Percentiles rank a stretch among this genome's conserved stretches.
phyloP scores from a whole-genome alignment of 2,113 vertebrate genomes.

The Genyomyrus donnyi region DNA sequence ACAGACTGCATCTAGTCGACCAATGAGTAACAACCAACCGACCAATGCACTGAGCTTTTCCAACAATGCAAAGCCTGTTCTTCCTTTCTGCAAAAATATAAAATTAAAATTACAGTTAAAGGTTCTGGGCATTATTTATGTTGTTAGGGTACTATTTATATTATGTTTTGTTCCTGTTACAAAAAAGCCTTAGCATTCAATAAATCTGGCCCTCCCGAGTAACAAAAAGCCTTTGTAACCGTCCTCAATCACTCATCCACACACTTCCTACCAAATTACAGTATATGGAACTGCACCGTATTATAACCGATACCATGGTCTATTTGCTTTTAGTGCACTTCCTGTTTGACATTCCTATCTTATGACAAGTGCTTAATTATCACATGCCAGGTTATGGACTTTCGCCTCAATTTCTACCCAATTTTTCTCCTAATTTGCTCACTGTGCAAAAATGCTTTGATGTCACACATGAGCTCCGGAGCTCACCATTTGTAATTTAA shows the following conservation, averaged over 20 bases:
- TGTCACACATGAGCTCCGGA: not conserved
- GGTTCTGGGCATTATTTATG: not conserved
- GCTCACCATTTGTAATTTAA: not conserved
- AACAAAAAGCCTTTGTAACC: not conserved
- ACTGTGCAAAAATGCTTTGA: conserved; percentile 3
- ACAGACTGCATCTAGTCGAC: not conserved
- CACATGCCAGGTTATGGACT: not conserved
- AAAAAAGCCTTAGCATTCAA: not conserved
- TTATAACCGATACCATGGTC: not conserved
- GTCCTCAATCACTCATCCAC: not conserved
- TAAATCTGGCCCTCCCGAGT: not conserved
- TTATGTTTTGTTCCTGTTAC: not conserved
- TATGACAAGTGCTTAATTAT: not conserved
- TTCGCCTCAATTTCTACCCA: not conserved
- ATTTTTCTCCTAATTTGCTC: not conserved
- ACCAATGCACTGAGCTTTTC: not conserved
- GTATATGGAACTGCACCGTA: not conserved
- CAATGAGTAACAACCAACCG: not conserved
- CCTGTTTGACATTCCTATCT: not conserved
- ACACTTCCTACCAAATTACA: not conserved
- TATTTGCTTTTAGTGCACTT: not conserved
- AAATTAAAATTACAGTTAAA: not conserved
- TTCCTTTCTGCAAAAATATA: not conserved
- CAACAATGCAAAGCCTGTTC: not conserved
- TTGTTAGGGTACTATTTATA: not conserved